Percentiles rank a stretch among this genome's conserved stretches.
Conservation (phyloP, 2,113 vertebrate genomes). For the Eonycteris spelaea region DNA sequence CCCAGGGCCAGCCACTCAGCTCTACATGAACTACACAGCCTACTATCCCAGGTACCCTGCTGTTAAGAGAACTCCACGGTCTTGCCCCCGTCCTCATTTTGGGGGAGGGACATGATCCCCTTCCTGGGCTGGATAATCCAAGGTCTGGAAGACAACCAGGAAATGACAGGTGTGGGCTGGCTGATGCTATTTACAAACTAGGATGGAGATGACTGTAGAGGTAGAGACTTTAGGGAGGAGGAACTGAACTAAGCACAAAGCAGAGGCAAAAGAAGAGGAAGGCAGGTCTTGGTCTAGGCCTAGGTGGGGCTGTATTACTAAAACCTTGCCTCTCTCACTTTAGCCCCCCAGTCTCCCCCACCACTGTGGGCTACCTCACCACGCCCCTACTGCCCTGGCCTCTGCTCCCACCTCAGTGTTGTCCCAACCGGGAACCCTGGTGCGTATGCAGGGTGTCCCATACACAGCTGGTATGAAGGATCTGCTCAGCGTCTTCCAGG, state of each 20-base stretch:
- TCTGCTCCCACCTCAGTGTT: constrained; percentile 87
- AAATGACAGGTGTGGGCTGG: background rate
- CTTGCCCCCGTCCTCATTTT: background rate
- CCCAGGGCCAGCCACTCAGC: constrained; percentile 90
- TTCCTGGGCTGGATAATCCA: background rate
- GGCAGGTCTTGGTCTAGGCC: background rate
- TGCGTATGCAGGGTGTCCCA: constrained; percentile 97
- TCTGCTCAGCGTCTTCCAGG: constrained; percentile 97
- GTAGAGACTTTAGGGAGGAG: background rate
- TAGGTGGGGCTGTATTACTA: background rate
- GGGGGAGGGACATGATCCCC: background rate
- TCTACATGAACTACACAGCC: constrained; percentile 98
- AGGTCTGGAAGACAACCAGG: background rate
- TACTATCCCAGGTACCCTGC: constrained; percentile 94
- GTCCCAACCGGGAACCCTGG: constrained; percentile 90
- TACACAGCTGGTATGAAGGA: constrained; percentile 96
- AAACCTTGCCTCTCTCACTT: background rate
- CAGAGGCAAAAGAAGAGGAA: background rate
- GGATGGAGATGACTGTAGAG: background rate
- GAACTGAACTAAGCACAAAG: background rate
- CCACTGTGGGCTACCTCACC: constrained; percentile 92
- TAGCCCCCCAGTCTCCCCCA: constrained; percentile 96
- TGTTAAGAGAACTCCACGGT: background rate
- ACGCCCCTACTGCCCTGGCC: constrained; percentile 91
- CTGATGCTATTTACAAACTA: background rate